Conservation (phyloP, 2,888 invertebrate genomes). For the Pristionchus maxplancki region DNA sequence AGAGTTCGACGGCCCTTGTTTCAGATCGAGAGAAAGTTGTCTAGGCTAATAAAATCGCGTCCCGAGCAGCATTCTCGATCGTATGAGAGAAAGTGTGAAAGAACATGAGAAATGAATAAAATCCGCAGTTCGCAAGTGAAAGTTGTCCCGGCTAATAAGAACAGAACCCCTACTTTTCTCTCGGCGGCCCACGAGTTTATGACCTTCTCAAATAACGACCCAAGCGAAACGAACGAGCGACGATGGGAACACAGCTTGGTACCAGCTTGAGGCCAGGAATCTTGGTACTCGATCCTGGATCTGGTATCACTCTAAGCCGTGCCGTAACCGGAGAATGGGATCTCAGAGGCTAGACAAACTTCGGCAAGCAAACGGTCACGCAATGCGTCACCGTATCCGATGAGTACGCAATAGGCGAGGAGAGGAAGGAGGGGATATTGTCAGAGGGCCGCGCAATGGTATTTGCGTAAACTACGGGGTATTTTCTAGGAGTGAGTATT, state of each 20-base stretch:
- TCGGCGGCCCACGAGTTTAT: background rate
- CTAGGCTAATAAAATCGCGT: too few species aligned
- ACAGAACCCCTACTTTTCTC: conserved; percentile 14
- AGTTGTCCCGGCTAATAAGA: background rate
- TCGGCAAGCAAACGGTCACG: background rate
- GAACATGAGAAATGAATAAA: too few species aligned
- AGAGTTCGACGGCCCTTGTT: background rate
- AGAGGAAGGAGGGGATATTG: conserved; percentile 2
- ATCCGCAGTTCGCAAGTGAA: too few species aligned
- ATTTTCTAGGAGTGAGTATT: background rate
- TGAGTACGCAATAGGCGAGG: background rate
- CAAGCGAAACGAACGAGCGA: background rate
- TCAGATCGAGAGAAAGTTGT: too few species aligned
- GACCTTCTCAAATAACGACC: conserved; percentile 1
- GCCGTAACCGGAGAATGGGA: background rate
- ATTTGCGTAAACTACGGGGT: background rate
- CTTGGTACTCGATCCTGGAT: too few species aligned
- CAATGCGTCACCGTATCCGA: conserved; percentile 20
- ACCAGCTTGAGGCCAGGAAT: background rate
- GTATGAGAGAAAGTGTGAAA: too few species aligned
- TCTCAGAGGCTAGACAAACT: background rate
- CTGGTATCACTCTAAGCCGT: background rate
- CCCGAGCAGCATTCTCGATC: too few species aligned
- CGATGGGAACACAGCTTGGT: conserved; percentile 23
- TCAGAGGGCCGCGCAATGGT: background rate